Base-by-base conservation (phyloP, 2,888 invertebrate species). In the Cremastinae sp. region DNA sequence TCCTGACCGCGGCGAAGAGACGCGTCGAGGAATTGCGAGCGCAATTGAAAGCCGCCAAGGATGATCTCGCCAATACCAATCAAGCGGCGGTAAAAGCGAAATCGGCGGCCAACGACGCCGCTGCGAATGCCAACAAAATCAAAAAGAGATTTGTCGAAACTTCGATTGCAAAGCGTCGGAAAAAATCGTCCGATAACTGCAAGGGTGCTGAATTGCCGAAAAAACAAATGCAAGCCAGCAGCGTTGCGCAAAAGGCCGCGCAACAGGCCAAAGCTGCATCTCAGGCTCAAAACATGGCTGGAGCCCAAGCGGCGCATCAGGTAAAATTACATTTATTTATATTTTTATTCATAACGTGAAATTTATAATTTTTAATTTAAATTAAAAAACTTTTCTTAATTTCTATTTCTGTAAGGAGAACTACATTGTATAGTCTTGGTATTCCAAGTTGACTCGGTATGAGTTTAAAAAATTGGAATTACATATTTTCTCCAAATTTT, bases 241-340 rank as follows among this genome's bases (percentile, higher is more conserved):
- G 91, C 85, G 94, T 94, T 84, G 95, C 94, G 0, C 92, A 93
- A 82, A 94, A 94, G 81, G 94, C 94, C 0, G 94, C 94, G 0
- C 93, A 93, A 53, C 94, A 94, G 84, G 94, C 94, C 0, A 94
- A 94, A 81, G 92, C 94, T 0, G 94, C 94, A 0, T 93, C 94
- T 20, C 93, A 93, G n/a, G 94, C 94, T 0, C 94, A 94, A 80
- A 93, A 93, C 82, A 92, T 93, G 0, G 94, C 94, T 0, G 93
- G 93, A 0, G 93, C 93, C 28, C 93, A 93, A 80, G 94, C 94
- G 0, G 91, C 93, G 14, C 93, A 93, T 85, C 94, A 94, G 90
- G 93, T 92, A 65, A 83, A 83, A 12, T 18, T 22, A 18, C 38
- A 2, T 12, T 20, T 34, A 0, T 1, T 7, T 4, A n/a, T 2